Conservation (phyloP, 2,888 invertebrate genomes). For the Aphodius granarius region DNA sequence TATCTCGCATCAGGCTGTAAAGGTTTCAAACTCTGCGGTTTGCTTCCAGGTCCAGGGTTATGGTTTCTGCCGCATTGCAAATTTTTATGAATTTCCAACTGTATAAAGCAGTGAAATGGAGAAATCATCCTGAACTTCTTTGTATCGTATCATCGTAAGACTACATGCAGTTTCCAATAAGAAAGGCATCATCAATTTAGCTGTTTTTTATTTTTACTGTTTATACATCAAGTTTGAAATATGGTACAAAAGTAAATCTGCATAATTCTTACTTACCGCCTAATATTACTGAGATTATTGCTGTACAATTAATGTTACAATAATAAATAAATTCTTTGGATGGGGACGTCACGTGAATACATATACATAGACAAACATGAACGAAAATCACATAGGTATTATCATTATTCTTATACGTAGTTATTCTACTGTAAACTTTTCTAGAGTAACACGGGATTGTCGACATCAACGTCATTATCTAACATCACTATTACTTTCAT, state of each 20-base stretch:
- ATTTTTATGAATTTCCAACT: too few relatives aligned
- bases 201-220: conserved; percentile 1
- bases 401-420: conserved; percentile 7
- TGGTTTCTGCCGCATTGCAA: too few relatives aligned
- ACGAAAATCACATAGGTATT: conserved; percentile 18
- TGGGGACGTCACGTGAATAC: neutral
- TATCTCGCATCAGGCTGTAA: too few relatives aligned
- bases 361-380: conserved; percentile 8
- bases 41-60: too few relatives aligned
- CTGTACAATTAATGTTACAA: conserved; percentile 16
- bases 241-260: conserved; percentile 23
- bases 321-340: neutral
- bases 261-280: conserved; percentile 13
- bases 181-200: too few relatives aligned
- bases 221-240: conserved; percentile 20
- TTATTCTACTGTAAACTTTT: conserved; percentile 1
- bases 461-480: conserved; percentile 1
- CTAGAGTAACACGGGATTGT: conserved; percentile 19
- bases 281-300: conserved; percentile 23
- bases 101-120: too few relatives aligned
- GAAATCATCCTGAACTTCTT: too few relatives aligned
- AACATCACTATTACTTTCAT: neutral
- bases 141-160: too few relatives aligned
- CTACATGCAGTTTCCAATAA: too few relatives aligned
- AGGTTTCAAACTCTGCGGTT: too few relatives aligned